These are phyloP conservation scores for Sycophaga agraensis DNA, from an alignment of 1,140 invertebrate species.

Conservation along the genomic window DNA sequence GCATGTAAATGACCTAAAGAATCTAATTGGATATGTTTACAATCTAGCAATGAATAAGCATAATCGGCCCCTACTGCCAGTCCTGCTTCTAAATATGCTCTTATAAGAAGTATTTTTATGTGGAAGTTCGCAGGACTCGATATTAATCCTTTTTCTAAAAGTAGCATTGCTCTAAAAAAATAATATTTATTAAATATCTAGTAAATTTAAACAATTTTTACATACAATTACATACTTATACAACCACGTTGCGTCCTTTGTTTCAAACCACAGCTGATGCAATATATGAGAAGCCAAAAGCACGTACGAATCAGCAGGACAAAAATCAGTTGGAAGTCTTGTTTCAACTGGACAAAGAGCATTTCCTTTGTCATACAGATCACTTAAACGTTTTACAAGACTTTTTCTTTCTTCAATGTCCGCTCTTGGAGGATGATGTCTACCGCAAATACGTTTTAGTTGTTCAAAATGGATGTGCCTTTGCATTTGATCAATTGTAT, in stretches of 20 bases:
- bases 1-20: slow-evolving; percentile 84
- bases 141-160: slow-evolving; percentile 61
- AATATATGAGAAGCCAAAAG: slow-evolving; percentile 77
- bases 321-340: slow-evolving; percentile 63
- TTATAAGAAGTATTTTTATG: slow-evolving; percentile 64
- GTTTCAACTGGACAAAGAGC: slow-evolving; percentile 53
- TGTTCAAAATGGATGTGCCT: slow-evolving; percentile 72
- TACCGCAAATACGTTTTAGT: slow-evolving; percentile 68
- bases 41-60: slow-evolving; percentile 66
- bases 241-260: slow-evolving; percentile 62
- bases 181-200: slow-evolving; percentile 2
- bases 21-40: slow-evolving; percentile 94
- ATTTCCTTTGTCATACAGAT: slow-evolving; percentile 50
- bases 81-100: slow-evolving; percentile 60
- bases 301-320: slow-evolving; percentile 74
- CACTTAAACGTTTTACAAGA: slow-evolving; percentile 44
- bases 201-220: not conserved
- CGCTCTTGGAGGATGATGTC: slow-evolving; percentile 55
- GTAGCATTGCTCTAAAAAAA: slow-evolving; percentile 43
- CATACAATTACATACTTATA: slow-evolving; percentile 41
- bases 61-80: slow-evolving; percentile 51
- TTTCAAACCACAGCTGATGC: slow-evolving; percentile 68
- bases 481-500: slow-evolving; percentile 66
- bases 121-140: slow-evolving; percentile 66
- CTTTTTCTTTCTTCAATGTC: slow-evolving; percentile 43